phyloP scores from a whole-genome alignment of 2,797 vertebrate genomes.

The Varecia variegata region DNA sequence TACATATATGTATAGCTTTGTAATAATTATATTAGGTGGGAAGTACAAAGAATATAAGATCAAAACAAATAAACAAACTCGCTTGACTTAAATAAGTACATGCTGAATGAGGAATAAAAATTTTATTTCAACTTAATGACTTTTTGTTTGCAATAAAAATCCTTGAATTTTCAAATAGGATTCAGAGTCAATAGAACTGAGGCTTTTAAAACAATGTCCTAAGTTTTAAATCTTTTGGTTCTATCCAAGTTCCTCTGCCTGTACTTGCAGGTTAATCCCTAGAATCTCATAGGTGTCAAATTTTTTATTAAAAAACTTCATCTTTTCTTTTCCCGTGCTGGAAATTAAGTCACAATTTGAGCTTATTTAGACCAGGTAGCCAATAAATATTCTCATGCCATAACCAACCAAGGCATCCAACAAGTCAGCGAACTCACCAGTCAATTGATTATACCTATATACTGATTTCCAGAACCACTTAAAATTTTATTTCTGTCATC shows the following conservation, averaged over 20 bases:
- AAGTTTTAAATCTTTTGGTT: neutral
- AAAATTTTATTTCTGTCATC: conserved; percentile 8
- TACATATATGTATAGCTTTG: neutral
- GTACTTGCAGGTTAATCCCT: neutral
- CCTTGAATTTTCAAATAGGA: neutral
- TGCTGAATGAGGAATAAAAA: neutral
- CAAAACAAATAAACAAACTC: neutral
- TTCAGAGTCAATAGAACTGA: neutral
- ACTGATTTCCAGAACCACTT: neutral
- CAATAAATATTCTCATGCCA: neutral
- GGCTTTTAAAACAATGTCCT: neutral
- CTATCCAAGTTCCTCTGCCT: neutral
- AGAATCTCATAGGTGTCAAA: neutral
- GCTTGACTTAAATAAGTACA: neutral
- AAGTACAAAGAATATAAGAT: neutral
- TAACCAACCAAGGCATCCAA: neutral
- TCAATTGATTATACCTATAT: neutral
- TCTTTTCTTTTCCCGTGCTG: neutral
- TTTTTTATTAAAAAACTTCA: neutral
- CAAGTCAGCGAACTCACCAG: neutral
- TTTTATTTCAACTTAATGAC: conserved; percentile 1
- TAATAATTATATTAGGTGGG: neutral
- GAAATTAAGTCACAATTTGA: conserved; percentile 15
- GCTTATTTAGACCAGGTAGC: neutral
- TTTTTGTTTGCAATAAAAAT: neutral